Evolutionary conservation across 1,140 invertebrate species (phyloP), one percentile per base, ranked within the genome.

Genomic region (Temnothorax longispinosus): DNA sequence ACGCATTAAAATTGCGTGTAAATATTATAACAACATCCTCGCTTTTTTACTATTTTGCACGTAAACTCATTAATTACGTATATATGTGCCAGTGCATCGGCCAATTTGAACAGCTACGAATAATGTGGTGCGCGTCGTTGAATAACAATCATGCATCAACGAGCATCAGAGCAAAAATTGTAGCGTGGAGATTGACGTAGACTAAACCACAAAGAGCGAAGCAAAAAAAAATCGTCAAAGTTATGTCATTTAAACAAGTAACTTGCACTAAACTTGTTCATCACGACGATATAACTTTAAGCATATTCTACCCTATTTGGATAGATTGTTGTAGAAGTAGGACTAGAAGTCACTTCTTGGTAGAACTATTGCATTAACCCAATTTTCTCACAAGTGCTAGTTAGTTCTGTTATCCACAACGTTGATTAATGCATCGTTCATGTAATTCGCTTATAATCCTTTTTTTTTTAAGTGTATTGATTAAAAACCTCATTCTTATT

Each of bases 61-160:
- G 56, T 80, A 88, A 86, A 88, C 35, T 88, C 60, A 86, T 89
- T 80, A 89, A 74, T 21, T 32, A 38, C n/a, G 64, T 27, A 76
- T 72, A 50, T 3, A n/a, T 38, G n/a, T 64, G 35, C 8, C 38
- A 56, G 38, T 47, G 11, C 3, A 44, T 56, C 10, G n/a, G 27
- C 2, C 3, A 65, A n/a, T 27, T 54, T 47, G 11, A 60, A 60
- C 52, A 56, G 13, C 52, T 44, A 18, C 3, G 13, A 60, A 50
- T 82, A 82, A 50, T 41, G 18, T 32, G 4, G 1, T 47, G 21
- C 41, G 18, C 41, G 21, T 44, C 7, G 13, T 15, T 15, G 7
- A 82, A 82, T 82, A 47, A 82, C 50, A 44, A 58, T 74, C 21
- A 21, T 21, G 21, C 21, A n/a, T 60, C 13, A 18, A n/a, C 18